Conservation (phyloP, 2,797 vertebrate species). For the Melanogrammus aeglefinus region DNA sequence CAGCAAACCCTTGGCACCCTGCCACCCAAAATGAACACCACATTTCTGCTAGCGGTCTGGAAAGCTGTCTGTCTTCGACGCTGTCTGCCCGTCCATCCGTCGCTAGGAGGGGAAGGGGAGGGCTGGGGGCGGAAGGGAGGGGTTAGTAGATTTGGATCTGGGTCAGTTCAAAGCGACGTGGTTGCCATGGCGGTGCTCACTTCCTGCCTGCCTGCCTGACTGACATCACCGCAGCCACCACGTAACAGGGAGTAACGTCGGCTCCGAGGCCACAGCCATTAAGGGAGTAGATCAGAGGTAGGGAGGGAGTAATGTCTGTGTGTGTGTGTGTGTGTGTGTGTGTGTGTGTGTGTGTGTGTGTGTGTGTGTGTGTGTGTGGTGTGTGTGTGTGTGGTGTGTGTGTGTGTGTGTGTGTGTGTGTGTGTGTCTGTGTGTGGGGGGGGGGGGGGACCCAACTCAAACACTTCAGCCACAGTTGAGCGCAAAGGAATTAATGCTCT, state of each 20-base stretch:
- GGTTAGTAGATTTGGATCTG: slow-evolving; percentile 58
- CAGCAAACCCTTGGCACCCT: slow-evolving; percentile 72
- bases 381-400: too few relatives aligned
- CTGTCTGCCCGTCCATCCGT: slow-evolving; percentile 65
- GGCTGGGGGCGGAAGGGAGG: background rate
- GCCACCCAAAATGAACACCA: slow-evolving; percentile 74
- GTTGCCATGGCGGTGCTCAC: slow-evolving; percentile 55
- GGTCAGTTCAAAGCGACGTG: slow-evolving; percentile 69
- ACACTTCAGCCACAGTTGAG: slow-evolving; percentile 42
- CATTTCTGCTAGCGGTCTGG: slow-evolving; percentile 67
- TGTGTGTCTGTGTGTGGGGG: too few relatives aligned
- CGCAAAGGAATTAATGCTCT: slow-evolving; percentile 30
- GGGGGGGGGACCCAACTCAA: slow-evolving; percentile 24
- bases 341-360: too few relatives aligned
- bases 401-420: too few relatives aligned
- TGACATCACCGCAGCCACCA: slow-evolving; percentile 50
- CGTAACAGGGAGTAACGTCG: background rate
- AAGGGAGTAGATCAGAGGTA: background rate
- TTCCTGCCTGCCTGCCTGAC: slow-evolving; percentile 63
- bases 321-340: slow-evolving; percentile 4
- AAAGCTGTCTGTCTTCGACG: slow-evolving; percentile 12
- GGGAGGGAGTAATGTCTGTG: too few relatives aligned
- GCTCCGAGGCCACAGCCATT: too few relatives aligned
- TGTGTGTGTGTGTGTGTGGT: background rate
- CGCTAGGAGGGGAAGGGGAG: slow-evolving; percentile 56